These are phyloP conservation scores for Synanthedon formicaeformis DNA, from an alignment of 2,888 invertebrate species.

Conservation along the genomic window DNA sequence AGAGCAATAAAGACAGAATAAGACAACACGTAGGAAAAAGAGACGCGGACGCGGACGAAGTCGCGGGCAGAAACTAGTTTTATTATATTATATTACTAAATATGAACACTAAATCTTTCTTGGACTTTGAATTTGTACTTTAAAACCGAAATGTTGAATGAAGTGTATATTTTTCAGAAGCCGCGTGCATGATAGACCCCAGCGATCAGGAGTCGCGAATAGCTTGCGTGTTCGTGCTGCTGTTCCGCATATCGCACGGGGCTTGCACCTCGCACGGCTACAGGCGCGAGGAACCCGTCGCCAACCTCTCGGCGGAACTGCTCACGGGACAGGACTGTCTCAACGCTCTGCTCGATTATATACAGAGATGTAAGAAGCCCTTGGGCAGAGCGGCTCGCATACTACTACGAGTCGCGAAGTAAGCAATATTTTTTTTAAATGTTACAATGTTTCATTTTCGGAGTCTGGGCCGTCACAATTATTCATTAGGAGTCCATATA, in stretches of 20 bases:
- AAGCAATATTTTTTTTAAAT: conserved; percentile 4
- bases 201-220: conserved; percentile 41
- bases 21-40: too few relatives aligned
- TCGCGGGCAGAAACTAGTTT: too few relatives aligned
- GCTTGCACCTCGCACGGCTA: conserved; percentile 28
- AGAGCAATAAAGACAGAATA: too few relatives aligned
- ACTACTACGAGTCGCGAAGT: conserved; percentile 67
- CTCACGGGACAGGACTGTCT: conserved; percentile 48
- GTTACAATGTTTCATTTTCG: not conserved
- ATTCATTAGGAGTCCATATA: too few relatives aligned
- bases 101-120: too few relatives aligned
- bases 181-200: conserved; percentile 20
- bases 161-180: conserved; percentile 20
- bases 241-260: conserved; percentile 52
- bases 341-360: conserved; percentile 56
- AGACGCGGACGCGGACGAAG: too few relatives aligned
- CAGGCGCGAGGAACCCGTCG: conserved; percentile 31
- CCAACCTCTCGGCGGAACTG: conserved; percentile 40
- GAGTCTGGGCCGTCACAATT: not conserved
- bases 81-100: too few relatives aligned
- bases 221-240: conserved; percentile 48
- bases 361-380: conserved; percentile 53
- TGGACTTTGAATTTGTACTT: too few relatives aligned
- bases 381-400: conserved; percentile 62
- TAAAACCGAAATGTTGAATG: too few relatives aligned